Evolutionary conservation across 1,140 invertebrate species (phyloP), one percentile per base, ranked within the genome.

Genomic region (Lamellibrachia luymesi): DNA sequence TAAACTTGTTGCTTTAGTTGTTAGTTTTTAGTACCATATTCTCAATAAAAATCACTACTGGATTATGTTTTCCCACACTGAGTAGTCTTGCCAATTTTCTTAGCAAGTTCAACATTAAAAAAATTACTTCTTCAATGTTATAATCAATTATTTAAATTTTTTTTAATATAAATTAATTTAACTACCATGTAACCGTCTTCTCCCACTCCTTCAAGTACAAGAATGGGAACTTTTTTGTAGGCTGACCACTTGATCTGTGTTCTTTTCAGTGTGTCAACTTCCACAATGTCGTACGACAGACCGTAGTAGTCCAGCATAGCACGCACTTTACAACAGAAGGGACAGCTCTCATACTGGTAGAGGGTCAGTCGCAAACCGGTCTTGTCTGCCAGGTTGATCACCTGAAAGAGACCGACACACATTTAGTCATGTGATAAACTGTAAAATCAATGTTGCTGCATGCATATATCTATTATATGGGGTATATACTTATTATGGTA

Each of bases 311-410:
- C 99, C 4, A 99, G 96, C 96, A 98, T 98, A 27, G 98, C 98
- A 94, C 99, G 97, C 0, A 99, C 96, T 97, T 99, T 99, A 95
- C 99, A 99, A 96, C 99, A 99, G 96, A 99, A 99, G 52, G 99
- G 99, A 96, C 99, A 99, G 4, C 98, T 99, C 95, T 99, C 98
- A 96, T 99, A 99, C 97, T 99, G 99, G 96, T 98, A 99, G 50
- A 99, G 96, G 1, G 98, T 98, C 27, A 99, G 96, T 94, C 99
- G 97, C 91, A 99, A 96, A 17, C 97, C 97, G 93, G 97, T 97
- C 7, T 96, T 96, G 96, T 99, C 98, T 91, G 94, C 93, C 13
- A 94, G 93, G 7, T 94, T 93, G 91, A 93, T 94, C 0, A 96
- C 92, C 92, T 93, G 92, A 50, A 93, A 90, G 10, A 93, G 52